Percentiles rank a stretch among this genome's conserved stretches.
phyloP scores from a whole-genome alignment of 2,113 vertebrate species.

The Cyprinus carpio region DNA sequence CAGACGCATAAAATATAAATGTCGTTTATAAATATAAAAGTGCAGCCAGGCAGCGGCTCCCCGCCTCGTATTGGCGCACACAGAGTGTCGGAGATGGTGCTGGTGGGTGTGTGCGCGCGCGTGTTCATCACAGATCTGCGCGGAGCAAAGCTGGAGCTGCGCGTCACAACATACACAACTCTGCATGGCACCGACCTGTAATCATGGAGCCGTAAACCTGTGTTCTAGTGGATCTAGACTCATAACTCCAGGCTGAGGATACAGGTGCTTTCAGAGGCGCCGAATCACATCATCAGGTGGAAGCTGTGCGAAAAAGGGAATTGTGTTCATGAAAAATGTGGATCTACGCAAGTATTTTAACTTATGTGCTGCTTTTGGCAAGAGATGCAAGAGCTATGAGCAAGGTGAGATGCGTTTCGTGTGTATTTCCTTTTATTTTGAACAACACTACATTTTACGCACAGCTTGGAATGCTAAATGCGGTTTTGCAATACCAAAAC shows the following conservation, averaged over 20 bases:
- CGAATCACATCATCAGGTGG: slow-evolving; percentile 3
- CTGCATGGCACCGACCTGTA: slow-evolving; percentile 23
- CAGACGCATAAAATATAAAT: not conserved
- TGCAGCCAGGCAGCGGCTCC: not conserved
- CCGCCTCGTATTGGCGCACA: not conserved
- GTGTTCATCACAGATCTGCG: not conserved
- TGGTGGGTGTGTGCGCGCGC: slow-evolving; percentile 6
- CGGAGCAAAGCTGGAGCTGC: not conserved
- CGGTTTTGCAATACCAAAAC: not conserved
- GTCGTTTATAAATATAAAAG: not conserved
- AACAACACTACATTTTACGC: not conserved
- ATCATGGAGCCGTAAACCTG: slow-evolving; percentile 21
- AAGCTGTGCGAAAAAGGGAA: not conserved
- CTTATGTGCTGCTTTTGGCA: slow-evolving; percentile 67
- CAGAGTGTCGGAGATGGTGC: not conserved
- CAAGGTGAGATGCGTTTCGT: slow-evolving; percentile 66
- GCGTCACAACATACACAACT: slow-evolving; percentile 26
- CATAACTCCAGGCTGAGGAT: slow-evolving; percentile 9
- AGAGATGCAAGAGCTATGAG: slow-evolving; percentile 65
- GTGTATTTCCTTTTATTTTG: not conserved
- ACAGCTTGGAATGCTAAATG: not conserved
- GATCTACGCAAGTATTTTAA: slow-evolving; percentile 67
- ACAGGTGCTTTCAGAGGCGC: slow-evolving; percentile 34
- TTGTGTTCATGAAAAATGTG: slow-evolving; percentile 65
- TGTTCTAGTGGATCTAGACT: not conserved